Evolutionary conservation across 2,113 vertebrate genomes (phyloP), one percentile per base, ranked within the genome.

Genomic region (Salminus brasiliensis): DNA sequence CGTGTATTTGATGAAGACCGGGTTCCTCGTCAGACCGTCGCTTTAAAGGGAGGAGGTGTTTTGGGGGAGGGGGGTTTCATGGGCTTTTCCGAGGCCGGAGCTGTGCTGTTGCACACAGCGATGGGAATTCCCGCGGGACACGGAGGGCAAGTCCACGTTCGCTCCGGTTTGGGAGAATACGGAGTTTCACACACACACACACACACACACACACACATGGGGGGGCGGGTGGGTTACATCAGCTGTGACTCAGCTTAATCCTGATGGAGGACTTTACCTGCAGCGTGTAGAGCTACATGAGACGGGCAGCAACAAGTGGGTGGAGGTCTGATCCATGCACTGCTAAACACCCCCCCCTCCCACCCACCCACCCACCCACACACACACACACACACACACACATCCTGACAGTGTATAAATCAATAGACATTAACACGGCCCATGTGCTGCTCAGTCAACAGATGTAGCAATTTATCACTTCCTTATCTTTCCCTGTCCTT

Each of bases 371-470:
- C 66, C 34, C 71, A 60, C 71, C 59, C 78, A 78, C 75, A 69
- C 67, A 73, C 12, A 70, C 41, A 75, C 66, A 47, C 63, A 62
- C 65, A 60, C 78, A 65, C 76, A 60, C 57, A 63, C 55, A 39
- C 63, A 55, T 84, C 70, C 81, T 88, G 91, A 91, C 88, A 89
- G 80, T 32, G 69, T 79, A 89, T 92, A 85, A 85, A 91, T 93
- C 91, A 92, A 84, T n/a, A 81, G 59, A 79, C 83, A 87, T 90
- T 87, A 70, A 84, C 73, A 66, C 77, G 70, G 69, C 34, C 72
- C 72, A 83, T 80, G 81, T 74, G 68, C 53, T 66, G 66, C 73
- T 49, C 30, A 49, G 72, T 75, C 72, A 83, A 80, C 77, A 83
- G 72, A 83, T 80, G 82, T 73, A 83, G 82, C 82, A 83, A 72